Base-by-base conservation (phyloP, 2,888 invertebrate species). In the Torymus aiolomorphi region DNA sequence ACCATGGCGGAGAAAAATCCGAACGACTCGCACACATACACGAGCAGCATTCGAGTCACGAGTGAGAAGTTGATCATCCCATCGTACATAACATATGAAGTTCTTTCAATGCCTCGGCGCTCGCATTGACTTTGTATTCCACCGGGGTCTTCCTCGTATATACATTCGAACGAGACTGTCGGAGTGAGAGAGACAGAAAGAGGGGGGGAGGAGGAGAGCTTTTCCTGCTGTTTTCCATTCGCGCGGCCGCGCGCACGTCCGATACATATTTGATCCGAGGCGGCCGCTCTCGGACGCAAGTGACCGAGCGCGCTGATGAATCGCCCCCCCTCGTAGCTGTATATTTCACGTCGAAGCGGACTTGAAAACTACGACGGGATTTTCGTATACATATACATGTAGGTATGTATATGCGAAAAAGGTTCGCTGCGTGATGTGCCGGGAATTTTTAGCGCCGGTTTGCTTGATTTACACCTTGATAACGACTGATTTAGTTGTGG, bases 21-120 rank as follows among this genome's bases (percentile, higher is more conserved):
- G 49, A 8, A 42, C 42, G 42, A 42, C 42, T 42, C 16, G 67
- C 59, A 0, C 56, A 12, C 52, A 10, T 10, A 20, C 12, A 8
- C 2, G 42, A 3, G 16, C 18, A 12, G n/a, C 18, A 78, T 72
- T 78, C 78, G n/a, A 67, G 73, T 78, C 78, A 78, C 78, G 78
- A 62, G 63, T 18, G 52, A 66, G 63, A 78, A 73, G 59, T 78
- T 78, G 78, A 78, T 78, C 78, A 78, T 72, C 59, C 73, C 16
- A 73, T 57, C 67, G 67, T 67, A 73, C 78, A 73, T 78, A 78
- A 72, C 66, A 62, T 61, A 78, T 66, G 78, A 78, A 73, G 66
- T 66, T 66, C 78, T 78, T 78, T 77, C 71, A 70, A 70, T 63
- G 63, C 65, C 54, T 57, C 61, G 24, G 20, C 67, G 69, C 70